phyloP scores from a whole-genome alignment of 2,797 vertebrate genomes.

The Sciurus vulgaris region DNA sequence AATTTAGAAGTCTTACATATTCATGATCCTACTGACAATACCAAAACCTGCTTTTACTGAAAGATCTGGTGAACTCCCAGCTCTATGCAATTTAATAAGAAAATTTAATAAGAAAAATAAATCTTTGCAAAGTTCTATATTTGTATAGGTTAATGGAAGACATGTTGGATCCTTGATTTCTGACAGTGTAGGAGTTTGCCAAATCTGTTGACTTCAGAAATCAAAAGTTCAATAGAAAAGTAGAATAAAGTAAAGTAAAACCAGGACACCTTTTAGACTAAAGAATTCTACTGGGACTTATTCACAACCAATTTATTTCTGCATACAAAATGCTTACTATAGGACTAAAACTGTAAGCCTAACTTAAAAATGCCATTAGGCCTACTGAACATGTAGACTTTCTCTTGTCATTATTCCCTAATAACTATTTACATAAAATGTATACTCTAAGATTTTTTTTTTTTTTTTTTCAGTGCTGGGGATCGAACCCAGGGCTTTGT shows the following conservation, averaged over 20 bases:
- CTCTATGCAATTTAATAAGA: background rate
- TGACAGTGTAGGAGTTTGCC: background rate
- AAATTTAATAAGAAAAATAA: background rate
- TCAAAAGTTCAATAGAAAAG: background rate
- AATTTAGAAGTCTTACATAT: background rate
- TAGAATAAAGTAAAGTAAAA: slow-evolving; percentile 44
- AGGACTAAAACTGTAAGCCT: background rate
- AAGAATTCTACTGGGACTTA: background rate
- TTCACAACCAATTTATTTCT: background rate
- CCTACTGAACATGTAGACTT: background rate
- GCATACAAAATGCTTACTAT: background rate
- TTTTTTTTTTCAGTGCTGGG: too few relatives aligned
- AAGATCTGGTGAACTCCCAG: background rate
- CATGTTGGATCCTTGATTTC: background rate
- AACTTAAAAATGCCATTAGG: background rate
- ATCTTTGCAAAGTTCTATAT: background rate
- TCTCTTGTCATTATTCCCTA: background rate
- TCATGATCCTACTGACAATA: background rate
- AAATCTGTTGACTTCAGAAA: slow-evolving; percentile 52
- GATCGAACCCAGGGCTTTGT: too few relatives aligned
- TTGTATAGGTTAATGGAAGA: background rate
- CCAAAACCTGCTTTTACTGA: background rate
- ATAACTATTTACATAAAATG: background rate
- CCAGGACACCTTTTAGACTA: background rate
- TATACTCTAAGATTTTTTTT: background rate